A percentile compares a stretch with the other conserved stretches of the same genome.
phyloP scores from a whole-genome alignment of 2,888 invertebrate genomes.

The Buathra laborator region DNA sequence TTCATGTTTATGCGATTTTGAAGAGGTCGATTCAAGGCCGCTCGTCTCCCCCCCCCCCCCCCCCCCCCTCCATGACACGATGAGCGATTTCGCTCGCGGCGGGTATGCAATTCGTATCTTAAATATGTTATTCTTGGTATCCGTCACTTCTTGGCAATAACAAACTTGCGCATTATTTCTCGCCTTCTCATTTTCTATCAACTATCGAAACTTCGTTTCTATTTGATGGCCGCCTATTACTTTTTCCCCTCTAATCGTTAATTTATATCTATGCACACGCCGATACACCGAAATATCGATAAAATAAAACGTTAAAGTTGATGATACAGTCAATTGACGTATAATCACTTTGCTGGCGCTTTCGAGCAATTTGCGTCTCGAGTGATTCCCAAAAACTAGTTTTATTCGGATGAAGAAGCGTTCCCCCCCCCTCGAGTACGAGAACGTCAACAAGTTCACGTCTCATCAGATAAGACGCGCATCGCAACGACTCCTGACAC shows the following conservation, averaged over 20 bases:
- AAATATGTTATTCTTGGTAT: slow-evolving; percentile 54
- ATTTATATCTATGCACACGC: neutral
- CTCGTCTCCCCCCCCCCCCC: slow-evolving; percentile 45
- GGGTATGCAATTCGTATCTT: slow-evolving; percentile 11
- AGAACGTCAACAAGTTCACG: too few relatives aligned
- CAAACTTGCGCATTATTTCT: slow-evolving; percentile 22
- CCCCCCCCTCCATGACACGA: slow-evolving; percentile 8
- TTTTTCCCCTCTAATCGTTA: neutral
- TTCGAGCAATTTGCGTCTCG: neutral
- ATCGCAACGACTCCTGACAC: too few relatives aligned
- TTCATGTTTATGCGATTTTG: slow-evolving; percentile 20
- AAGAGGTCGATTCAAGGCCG: slow-evolving; percentile 48
- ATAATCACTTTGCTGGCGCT: neutral
- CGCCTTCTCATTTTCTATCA: slow-evolving; percentile 14
- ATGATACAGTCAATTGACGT: neutral
- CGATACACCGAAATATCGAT: neutral
- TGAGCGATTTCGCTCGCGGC: slow-evolving; percentile 17
- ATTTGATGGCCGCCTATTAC: neutral
- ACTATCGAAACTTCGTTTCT: neutral
- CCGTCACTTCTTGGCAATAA: slow-evolving; percentile 53
- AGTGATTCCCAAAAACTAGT: too few relatives aligned
- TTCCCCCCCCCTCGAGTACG: too few relatives aligned
- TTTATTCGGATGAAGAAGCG: too few relatives aligned
- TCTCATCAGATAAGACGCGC: too few relatives aligned
- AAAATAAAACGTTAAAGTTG: neutral